Evolutionary conservation across 1,140 invertebrate genomes (phyloP).

Genomic region (Drosophila tristis): DNA sequence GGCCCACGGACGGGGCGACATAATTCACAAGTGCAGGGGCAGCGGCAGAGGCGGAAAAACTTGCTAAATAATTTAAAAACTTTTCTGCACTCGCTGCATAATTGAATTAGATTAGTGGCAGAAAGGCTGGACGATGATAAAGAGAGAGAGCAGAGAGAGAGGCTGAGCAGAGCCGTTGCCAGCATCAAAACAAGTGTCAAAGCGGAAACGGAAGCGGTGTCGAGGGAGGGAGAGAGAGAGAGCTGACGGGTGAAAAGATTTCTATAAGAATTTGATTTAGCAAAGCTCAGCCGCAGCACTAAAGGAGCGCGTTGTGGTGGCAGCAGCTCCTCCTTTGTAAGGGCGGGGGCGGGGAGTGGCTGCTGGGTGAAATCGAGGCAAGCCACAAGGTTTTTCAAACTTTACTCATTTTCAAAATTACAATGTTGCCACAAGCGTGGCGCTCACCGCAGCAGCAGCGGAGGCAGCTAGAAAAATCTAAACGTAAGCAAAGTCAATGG

Average conservation of each 20-base stretch:
- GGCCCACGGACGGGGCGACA: conserved; percentile 23
- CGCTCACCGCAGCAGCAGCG: conserved; percentile 60
- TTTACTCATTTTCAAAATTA: conserved; percentile 84
- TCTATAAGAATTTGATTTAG: conserved; percentile 78
- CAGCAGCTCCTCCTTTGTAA: neutral
- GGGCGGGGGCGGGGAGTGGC: neutral
- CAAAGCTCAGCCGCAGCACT: conserved; percentile 25
- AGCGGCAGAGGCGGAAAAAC: conserved; percentile 19
- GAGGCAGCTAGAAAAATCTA: conserved; percentile 73
- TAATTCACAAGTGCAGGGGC: conserved; percentile 47
- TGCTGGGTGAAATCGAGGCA: neutral
- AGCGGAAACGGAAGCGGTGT: conserved; percentile 73
- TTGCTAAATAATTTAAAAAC: conserved; percentile 70
- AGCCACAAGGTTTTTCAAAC: conserved; percentile 79
- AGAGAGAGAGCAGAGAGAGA: neutral
- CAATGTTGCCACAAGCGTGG: conserved; percentile 80
- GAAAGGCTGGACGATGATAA: neutral
- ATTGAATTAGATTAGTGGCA: conserved; percentile 54
- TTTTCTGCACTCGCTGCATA: conserved; percentile 69
- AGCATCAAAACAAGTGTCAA: conserved; percentile 74
- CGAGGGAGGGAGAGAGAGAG: neutral
- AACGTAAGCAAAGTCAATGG: conserved; percentile 83
- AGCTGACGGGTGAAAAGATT: conserved; percentile 41
- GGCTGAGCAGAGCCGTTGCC: neutral
- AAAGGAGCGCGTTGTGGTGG: conserved; percentile 8